phyloP scores from a whole-genome alignment of 2,113 vertebrate genomes.

The Misgurnus mizolepis region DNA sequence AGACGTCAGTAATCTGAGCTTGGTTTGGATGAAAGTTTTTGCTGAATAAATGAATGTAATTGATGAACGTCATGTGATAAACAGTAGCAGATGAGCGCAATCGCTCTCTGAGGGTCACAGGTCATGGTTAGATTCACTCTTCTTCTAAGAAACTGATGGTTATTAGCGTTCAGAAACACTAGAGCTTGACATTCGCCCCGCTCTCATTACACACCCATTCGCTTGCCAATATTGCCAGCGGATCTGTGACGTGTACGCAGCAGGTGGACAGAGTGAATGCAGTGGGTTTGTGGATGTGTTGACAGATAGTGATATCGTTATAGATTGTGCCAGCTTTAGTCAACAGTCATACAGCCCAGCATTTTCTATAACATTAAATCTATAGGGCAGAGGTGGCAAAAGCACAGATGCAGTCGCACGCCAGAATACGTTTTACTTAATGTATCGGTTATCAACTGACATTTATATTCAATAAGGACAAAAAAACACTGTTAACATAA shows the following conservation, averaged over 20 bases:
- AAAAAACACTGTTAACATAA: neutral
- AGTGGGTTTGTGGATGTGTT: conserved; percentile 28
- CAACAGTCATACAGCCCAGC: neutral
- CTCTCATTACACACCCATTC: conserved; percentile 42
- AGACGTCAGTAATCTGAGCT: no score
- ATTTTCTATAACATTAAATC: neutral
- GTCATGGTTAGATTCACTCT: conserved; percentile 10
- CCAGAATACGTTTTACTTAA: neutral
- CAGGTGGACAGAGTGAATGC: conserved; percentile 46
- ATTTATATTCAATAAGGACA: neutral
- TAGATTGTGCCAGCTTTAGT: neutral
- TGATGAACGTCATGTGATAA: neutral
- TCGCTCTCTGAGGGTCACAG: conserved; percentile 5
- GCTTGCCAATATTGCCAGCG: conserved; percentile 40
- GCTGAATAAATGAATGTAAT: neutral
- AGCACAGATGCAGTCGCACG: no score
- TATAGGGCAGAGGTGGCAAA: neutral
- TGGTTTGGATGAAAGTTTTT: neutral
- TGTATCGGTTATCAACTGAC: no score
- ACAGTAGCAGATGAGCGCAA: neutral
- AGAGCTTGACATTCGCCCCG: conserved; percentile 44
- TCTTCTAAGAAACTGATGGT: conserved; percentile 41
- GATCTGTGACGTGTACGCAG: conserved; percentile 41
- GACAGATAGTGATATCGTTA: conserved; percentile 31
- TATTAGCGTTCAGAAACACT: conserved; percentile 42